Evolutionary conservation across 2,888 invertebrate genomes (phyloP), one percentile per base, ranked within the genome.

Genomic region (Mesoligia furuncula): DNA sequence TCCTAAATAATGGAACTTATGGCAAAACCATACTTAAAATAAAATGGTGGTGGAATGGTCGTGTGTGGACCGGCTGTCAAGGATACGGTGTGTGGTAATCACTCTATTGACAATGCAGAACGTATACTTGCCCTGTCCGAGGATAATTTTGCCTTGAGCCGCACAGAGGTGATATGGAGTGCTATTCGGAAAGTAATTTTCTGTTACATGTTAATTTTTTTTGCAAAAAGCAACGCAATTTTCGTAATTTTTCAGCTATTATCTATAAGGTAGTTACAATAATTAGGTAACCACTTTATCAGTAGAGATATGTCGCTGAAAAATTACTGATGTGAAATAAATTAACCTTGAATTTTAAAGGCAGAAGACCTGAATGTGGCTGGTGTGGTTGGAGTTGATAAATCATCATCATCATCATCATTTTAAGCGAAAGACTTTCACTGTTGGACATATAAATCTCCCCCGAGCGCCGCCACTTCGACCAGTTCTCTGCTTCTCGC

Each of bases 51-150:
- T 73, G 71, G 73, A 73, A 74, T 87, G 86, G 79, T 85, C 81
- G 84, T 85, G 84, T 85, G 84, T 70, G 81, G 90, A 80, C 90
- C 89, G 86, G 85, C 90, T 89, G 88, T 87, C 89, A 91, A 91
- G 92, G 91, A 92, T 91, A 91, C 84, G 82, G 87, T 90, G 91
- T 92, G 93, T 90, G 89, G 93, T 93, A 94, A 95, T 93, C 92
- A 93, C 93, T 95, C 91, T 92, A 94, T 95, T 94, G 93, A 93
- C 93, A 93, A 94, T 93, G 92, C 92, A 92, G 89, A 92, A 92
- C 92, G 89, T 92, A 92, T 91, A 90, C 91, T 89, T 90, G 88
- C 81, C 86, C 87, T 89, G 93, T 90, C 91, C 92, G 89, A 92
- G 83, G 86, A 90, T 91, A 91, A 91, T 92, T 92, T 92, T 89